Base-by-base conservation (phyloP, 2,888 invertebrate species). In the Drosophila gaucha region DNA sequence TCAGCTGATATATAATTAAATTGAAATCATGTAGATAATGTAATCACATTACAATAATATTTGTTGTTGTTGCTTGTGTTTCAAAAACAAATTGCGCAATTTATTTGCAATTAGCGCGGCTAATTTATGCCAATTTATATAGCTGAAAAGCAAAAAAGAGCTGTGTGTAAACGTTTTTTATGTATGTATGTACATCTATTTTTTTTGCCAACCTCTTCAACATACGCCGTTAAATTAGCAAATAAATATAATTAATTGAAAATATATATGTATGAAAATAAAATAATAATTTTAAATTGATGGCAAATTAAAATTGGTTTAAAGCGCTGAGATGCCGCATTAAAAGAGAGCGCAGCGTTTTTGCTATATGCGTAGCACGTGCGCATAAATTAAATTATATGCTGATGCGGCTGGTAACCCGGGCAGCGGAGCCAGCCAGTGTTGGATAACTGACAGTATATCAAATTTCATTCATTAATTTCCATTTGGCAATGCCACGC, bases 401-500 rank as follows among this genome's bases (percentile, higher is more conserved):
- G 55, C 52, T 46, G 56, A 50, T 56, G 68, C 51, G 51, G 44
- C 49, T 65, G 64, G 67, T 52, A 63, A 51, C 59, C 51, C 59
- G 64, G 57, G 65, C 54, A 46, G 43, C 38, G 8, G 39, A 52
- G 10, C 43, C 28, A 30, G 46, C n/a, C 72, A 38, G 46, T 62
- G 56, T 49, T 71, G 60, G 55, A 52, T 62, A 58, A 65, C 80
- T 84, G 80, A 66, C 78, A 77, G 79, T 80, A 82, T 86, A 86
- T 86, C 82, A 87, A 86, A 86, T 85, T 85, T 82, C 80, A 74
- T 87, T 87, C 85, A 86, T 86, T 86, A 86, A 86, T 86, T 86
- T 86, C 74, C 87, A 85, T 85, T 85, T 85, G 80, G 56, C 80
- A 84, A 65, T 77, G 84, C 77, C 74, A 80, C 73, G 84, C 79